phyloP scores from a whole-genome alignment of 1,140 invertebrate species.

The Trypoxylus dichotomus region DNA sequence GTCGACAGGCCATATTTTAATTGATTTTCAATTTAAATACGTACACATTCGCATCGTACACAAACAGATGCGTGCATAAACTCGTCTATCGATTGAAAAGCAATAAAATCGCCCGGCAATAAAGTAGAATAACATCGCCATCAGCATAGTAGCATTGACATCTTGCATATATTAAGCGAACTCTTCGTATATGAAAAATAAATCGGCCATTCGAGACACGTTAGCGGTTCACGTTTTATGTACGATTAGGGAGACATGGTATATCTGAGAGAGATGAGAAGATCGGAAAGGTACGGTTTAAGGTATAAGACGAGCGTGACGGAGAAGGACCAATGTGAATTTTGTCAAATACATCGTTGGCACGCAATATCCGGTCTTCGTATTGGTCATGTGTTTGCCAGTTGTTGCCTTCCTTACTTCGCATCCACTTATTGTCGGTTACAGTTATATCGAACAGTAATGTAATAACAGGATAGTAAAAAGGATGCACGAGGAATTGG shows the following conservation, averaged over 20 bases:
- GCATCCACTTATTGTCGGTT: conserved; percentile 3
- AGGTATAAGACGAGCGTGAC: background rate
- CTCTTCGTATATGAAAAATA: background rate
- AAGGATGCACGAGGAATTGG: background rate
- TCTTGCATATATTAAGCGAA: background rate
- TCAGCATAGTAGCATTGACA: conserved; percentile 14
- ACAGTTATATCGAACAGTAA: background rate
- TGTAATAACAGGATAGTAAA: background rate
- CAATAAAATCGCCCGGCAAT: conserved; percentile 20
- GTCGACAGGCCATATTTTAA: conserved; percentile 21
- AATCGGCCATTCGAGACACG: background rate
- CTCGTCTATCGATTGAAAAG: conserved; percentile 15
- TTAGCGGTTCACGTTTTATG: background rate
- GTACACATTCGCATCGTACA: background rate
- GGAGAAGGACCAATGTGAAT: conserved; percentile 8
- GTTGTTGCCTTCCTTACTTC: conserved; percentile 1
- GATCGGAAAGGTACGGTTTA: background rate
- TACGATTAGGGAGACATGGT: background rate
- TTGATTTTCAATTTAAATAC: conserved; percentile 23
- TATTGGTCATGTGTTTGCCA: conserved; percentile 25
- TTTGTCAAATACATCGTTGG: conserved; percentile 19
- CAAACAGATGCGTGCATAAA: conserved; percentile 3
- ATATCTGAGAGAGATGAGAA: background rate
- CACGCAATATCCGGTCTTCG: conserved; percentile 18
- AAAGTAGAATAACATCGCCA: conserved; percentile 23